Evolutionary conservation across 2,888 invertebrate genomes (phyloP), one percentile per base, ranked within the genome.

Genomic region (Drosophila subquinaria): DNA sequence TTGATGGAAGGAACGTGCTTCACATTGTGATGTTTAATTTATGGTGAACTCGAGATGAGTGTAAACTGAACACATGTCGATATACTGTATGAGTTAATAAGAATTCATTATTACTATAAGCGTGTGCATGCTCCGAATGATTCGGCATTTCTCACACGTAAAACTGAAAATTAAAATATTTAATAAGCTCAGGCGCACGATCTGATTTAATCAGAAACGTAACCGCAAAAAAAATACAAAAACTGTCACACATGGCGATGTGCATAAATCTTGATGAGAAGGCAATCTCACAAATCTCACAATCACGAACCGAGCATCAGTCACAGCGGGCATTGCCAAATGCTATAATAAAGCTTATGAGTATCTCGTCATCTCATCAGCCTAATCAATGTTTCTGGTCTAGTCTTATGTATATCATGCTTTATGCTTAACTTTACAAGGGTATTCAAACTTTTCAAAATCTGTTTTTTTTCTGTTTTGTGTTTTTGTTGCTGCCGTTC

Each of bases 141-240:
- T 30, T 60, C 51, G 40, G 11, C 59, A 55, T 67, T 70, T 81
- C 79, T 69, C 70, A 81, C 81, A 79, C 62, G 53, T 53, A 60
- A 38, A 68, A 51, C 33, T 38, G 45, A 27, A 59, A 55, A 71
- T 69, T 63, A 56, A 84, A 71, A 70, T 83, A 66, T 69, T 73
- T 73, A 61, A 55, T 72, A 68, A 68, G 69, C 56, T 56, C 56
- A 45, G 56, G 36, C 45, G 36, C 88, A 81, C 88, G 88, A 75
- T 64, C 70, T 67, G 76, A 72, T 79, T 88, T 68, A 85, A 74
- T 85, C 71, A 61, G 68, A 66, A 69, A 35, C 67, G 57, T 36
- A 64, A 48, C 53, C 35, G n/a, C 60, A 65, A 35, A 57, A 67
- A 48, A 35, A 60, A 38, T 8, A 8, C 8, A 60, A 71, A 62